Conservation (phyloP, 23 tunicate genomes). For the Aplidium turbinatum region DNA sequence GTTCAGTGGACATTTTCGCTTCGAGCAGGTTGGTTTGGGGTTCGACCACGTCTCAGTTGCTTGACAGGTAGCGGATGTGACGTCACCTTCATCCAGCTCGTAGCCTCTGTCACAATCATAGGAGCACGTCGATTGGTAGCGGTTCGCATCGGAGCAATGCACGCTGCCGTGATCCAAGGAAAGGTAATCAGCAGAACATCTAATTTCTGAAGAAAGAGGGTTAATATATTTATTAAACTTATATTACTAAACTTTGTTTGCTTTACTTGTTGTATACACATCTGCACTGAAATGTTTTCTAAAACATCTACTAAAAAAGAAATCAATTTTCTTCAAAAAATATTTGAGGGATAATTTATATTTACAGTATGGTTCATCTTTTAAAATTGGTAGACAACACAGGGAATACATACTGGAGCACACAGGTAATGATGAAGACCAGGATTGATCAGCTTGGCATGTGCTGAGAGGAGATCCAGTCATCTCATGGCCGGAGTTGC, state of each 20-base stretch:
- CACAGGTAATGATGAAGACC: constrained; percentile 39
- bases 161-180: constrained; percentile 43
- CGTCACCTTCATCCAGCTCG: constrained; percentile 40
- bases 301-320: background rate
- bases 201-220: constrained; percentile 23
- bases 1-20: constrained; percentile 49
- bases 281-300: background rate
- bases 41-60: constrained; percentile 52
- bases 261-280: too few species aligned
- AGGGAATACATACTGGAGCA: constrained; percentile 46
- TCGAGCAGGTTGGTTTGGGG: constrained; percentile 71
- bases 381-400: too few species aligned
- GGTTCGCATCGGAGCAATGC: constrained; percentile 37
- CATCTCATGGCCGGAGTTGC: constrained; percentile 59
- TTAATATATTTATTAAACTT: too few species aligned
- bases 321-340: background rate
- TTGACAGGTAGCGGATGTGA: constrained; percentile 28
- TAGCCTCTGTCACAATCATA: constrained; percentile 70
- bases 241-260: too few species aligned
- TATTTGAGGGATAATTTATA: too few species aligned
- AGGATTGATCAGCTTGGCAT: constrained; percentile 56
- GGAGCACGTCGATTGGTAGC: constrained; percentile 54
- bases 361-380: too few species aligned
- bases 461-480: constrained; percentile 34
- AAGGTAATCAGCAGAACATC: constrained; percentile 27